Evolutionary conservation across 2,888 invertebrate species (phyloP), one percentile per base, ranked within the genome.

Genomic region (Clepsis dumicolana): DNA sequence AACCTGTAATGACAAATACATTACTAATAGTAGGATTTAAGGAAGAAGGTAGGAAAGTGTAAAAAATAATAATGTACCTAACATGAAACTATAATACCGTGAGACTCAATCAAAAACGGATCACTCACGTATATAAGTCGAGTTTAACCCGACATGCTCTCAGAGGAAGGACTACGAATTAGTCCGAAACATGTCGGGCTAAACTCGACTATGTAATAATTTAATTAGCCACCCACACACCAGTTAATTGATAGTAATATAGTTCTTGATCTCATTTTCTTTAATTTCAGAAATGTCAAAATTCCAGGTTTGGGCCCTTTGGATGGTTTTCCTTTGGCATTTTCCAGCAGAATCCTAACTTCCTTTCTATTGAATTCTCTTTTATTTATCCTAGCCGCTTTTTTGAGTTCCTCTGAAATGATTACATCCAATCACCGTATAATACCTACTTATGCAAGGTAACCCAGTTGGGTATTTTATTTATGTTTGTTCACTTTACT

Each of bases 221-320:
- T n/a, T n/a, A n/a, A n/a, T 27, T 27, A 24, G 29, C 18, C 44
- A 27, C 25, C 5, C 50, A 72, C 71, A n/a, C 94, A 95, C 95
- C 95, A 95, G 78, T 94, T 94, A 50, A 94, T 80, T 68, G 94
- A 94, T 16, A 95, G 80, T 56, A 91, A 76, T 25, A 88, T 59
- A 12, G 94, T 94, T 79, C 94, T 94, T 57, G 81, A 80, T 74
- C 94, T 88, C 85, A 95, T 89, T 66, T 91, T 90, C 61, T 84
- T 87, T 0, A 94, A 94, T 74, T 83, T 89, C 21, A 95, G 82
- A 57, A 95, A 89, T n/a, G 84, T 83, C 38, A 75, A 75, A 74
- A 95, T 89, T n/a, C 88, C 84, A 8, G 88, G 86, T 7, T 77
- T 74, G 1, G 16, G 1, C 73, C 59, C 25, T 72, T 60, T 76